phyloP scores from a whole-genome alignment of 92 coral and sea anemone species.

The Blastomussa wellsi region DNA sequence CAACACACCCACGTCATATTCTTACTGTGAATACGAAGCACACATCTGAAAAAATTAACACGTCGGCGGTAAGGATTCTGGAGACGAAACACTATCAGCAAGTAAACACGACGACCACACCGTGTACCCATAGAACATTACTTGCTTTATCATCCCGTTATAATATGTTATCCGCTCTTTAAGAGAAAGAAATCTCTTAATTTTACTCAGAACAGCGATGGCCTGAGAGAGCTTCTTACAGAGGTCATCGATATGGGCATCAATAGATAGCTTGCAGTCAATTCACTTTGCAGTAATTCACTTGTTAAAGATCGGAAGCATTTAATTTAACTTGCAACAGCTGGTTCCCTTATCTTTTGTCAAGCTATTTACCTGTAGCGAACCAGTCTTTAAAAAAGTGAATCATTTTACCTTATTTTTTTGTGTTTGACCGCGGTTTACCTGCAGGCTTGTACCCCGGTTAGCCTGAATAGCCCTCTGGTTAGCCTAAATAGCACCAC shows the following conservation, averaged over 20 bases:
- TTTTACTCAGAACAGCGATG: slow-evolving; percentile 39
- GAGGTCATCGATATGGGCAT: slow-evolving; percentile 32
- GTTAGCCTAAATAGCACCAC: too few species aligned
- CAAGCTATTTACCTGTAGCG: too few species aligned
- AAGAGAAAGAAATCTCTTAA: slow-evolving; percentile 27
- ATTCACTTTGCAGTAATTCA: slow-evolving; percentile 27
- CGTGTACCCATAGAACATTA: neutral
- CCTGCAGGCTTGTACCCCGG: too few species aligned
- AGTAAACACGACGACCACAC: too few species aligned
- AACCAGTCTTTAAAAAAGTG: too few species aligned
- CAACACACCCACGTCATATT: neutral
- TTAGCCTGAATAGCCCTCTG: too few species aligned
- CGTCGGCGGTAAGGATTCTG: too few species aligned
- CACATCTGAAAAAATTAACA: neutral
- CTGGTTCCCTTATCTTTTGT: too few species aligned
- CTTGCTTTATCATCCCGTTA: slow-evolving; percentile 37
- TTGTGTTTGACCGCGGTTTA: too few species aligned
- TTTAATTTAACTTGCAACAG: slow-evolving; percentile 6
- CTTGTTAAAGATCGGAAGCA: slow-evolving; percentile 24
- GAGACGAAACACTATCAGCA: too few species aligned
- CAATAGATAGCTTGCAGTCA: slow-evolving; percentile 35
- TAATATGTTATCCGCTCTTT: slow-evolving; percentile 32
- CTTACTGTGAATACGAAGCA: neutral
- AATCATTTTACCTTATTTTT: too few species aligned
- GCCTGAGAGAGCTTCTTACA: slow-evolving; percentile 45